Evolutionary conservation across 1,140 invertebrate genomes (phyloP).

Genomic region (Hyposmocoma kahamanoa): DNA sequence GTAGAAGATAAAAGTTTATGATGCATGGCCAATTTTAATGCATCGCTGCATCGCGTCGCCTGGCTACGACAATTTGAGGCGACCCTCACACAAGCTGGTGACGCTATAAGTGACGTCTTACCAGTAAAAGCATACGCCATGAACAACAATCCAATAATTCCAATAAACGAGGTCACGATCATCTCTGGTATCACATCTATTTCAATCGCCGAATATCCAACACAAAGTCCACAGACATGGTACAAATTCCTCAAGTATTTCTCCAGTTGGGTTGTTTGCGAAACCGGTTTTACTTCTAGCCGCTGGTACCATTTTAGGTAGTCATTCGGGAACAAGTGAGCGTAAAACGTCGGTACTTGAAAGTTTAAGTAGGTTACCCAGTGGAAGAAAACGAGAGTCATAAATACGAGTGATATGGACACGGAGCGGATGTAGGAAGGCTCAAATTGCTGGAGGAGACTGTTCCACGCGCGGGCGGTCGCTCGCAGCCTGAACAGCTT

Average conservation of each 20-base stretch:
- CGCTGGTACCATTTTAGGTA: too few relatives aligned
- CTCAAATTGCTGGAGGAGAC: background rate
- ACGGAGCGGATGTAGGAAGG: background rate
- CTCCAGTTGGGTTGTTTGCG: too few relatives aligned
- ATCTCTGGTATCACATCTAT: background rate
- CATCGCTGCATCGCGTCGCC: too few relatives aligned
- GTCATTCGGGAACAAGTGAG: background rate
- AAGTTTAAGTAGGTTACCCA: constrained; percentile 7
- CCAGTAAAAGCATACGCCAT: constrained; percentile 26
- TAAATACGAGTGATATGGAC: background rate
- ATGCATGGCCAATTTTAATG: too few relatives aligned
- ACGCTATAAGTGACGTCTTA: background rate
- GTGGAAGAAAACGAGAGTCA: background rate
- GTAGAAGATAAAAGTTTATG: too few relatives aligned
- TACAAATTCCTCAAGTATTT: constrained; percentile 8
- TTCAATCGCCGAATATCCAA: background rate
- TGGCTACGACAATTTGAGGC: too few relatives aligned
- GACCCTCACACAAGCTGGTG: background rate
- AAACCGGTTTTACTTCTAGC: too few relatives aligned
- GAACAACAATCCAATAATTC: constrained; percentile 22
- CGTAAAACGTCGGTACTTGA: constrained; percentile 2
- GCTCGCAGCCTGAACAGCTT: constrained; percentile 22
- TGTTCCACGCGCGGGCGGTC: background rate
- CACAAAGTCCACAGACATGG: background rate
- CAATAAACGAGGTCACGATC: background rate